Percentiles rank a stretch among this genome's conserved stretches.
phyloP scores from a whole-genome alignment of 2,113 vertebrate species.

The Ancistrus triradiatus region DNA sequence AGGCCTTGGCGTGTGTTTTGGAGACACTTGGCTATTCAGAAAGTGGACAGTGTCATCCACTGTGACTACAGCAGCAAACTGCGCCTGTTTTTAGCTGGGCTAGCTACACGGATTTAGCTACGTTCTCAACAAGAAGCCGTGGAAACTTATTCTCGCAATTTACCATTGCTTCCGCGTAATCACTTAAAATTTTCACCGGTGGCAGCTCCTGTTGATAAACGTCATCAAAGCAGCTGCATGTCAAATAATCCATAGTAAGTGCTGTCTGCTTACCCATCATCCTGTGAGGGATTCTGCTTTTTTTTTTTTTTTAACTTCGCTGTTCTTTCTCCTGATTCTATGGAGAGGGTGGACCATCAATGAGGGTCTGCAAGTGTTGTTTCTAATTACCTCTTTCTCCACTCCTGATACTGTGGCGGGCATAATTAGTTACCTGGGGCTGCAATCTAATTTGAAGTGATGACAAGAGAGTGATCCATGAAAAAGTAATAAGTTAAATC shows the following conservation, averaged over 20 bases:
- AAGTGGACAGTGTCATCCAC: no score
- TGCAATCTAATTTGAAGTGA: constrained; percentile 99
- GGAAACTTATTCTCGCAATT: no score
- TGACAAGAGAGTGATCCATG: constrained; percentile 99
- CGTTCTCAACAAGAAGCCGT: no score
- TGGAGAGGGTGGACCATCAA: constrained; percentile 88
- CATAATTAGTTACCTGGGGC: constrained; percentile 99
- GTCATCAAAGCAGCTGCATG: constrained; percentile 76
- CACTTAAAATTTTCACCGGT: constrained; percentile 63
- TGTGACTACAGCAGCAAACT: no score
- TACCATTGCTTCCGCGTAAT: no score
- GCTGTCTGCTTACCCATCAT: constrained; percentile 69
- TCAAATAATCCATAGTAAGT: constrained; percentile 75
- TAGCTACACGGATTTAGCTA: no score
- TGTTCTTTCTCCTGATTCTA: constrained; percentile 46
- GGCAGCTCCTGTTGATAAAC: constrained; percentile 73
- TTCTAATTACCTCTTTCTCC: constrained; percentile 99
- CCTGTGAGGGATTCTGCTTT: constrained; percentile 53
- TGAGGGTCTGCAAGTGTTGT: constrained; percentile 93
- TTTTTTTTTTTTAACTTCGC: constrained; percentile 24
- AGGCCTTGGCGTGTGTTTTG: no score
- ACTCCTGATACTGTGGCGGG: constrained; percentile 97
- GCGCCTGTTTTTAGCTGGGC: no score
- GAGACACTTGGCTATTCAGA: no score
- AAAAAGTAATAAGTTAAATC: constrained; percentile 99